Evolutionary conservation across 2,888 invertebrate genomes (phyloP).

Genomic region (Drosophila dives): DNA sequence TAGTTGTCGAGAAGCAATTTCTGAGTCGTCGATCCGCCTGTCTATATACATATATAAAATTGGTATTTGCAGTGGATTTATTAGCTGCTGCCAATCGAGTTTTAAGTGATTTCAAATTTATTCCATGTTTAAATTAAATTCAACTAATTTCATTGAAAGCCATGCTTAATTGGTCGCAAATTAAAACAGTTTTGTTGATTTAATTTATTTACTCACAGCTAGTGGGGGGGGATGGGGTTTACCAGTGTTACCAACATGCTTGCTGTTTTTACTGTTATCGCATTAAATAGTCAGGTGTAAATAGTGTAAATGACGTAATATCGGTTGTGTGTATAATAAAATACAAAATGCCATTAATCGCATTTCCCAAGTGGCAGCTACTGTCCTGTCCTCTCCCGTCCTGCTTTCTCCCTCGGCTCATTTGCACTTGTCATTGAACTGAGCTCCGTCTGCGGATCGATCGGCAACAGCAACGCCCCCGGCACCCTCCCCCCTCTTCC

Average conservation of each 20-base stretch:
- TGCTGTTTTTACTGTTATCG: conserved; percentile 6
- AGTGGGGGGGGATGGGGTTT: not conserved
- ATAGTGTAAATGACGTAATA: conserved; percentile 28
- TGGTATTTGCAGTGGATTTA: not conserved
- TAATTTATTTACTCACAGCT: not conserved
- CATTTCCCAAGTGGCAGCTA: conserved; percentile 37
- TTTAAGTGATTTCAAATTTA: not conserved
- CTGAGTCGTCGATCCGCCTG: not conserved
- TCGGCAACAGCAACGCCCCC: conserved; percentile 9
- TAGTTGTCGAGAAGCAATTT: not conserved
- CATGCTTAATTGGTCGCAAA: not conserved
- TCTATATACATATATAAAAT: not conserved
- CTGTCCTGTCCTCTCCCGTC: not conserved
- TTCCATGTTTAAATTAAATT: not conserved
- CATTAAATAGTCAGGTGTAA: conserved; percentile 6
- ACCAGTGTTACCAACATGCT: not conserved
- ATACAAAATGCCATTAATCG: conserved; percentile 44
- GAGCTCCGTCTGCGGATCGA: conserved; percentile 15
- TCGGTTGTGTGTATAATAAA: conserved; percentile 17
- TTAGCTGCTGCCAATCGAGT: not conserved
- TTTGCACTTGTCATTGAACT: conserved; percentile 57
- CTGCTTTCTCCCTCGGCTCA: conserved; percentile 26
- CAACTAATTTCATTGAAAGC: not conserved
- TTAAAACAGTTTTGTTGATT: not conserved
- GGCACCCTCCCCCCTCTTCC: not conserved